Conservation (phyloP, 30 jellyfish, hydroid and myxozoan genomes). For the Chironex yamaguchii region DNA sequence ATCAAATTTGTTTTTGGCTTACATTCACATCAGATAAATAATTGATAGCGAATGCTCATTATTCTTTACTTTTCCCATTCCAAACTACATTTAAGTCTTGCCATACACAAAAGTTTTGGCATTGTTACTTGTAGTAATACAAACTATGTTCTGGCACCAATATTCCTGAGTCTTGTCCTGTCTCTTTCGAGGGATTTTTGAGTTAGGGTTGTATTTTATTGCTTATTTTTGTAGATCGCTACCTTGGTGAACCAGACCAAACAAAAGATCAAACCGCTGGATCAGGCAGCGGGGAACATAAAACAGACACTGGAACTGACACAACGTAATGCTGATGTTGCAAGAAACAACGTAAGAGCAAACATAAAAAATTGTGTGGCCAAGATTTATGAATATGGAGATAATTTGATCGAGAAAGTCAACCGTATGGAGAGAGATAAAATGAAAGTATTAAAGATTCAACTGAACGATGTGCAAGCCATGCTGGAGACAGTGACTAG, state of each 20-base stretch:
- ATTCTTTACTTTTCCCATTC: too few species aligned
- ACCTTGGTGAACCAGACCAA: not conserved
- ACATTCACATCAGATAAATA: too few species aligned
- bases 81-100: too few species aligned
- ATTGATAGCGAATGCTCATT: too few species aligned
- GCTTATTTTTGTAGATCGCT: not conserved
- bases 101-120: too few species aligned
- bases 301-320: not conserved
- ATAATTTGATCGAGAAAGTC: not conserved
- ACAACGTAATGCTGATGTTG: not conserved
- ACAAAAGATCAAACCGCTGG: not conserved
- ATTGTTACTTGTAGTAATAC: too few species aligned
- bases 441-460: not conserved
- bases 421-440: not conserved
- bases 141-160: too few species aligned
- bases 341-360: not conserved
- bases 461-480: not conserved
- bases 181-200: too few species aligned
- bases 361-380: not conserved
- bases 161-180: too few species aligned
- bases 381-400: not conserved
- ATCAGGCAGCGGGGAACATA: not conserved
- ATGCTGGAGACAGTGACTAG: not conserved
- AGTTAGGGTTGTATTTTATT: too few species aligned
- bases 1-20: too few species aligned